Percentiles rank a stretch among this genome's conserved stretches.
phyloP scores from a whole-genome alignment of 1,140 invertebrate species.

The Leucophenga varia region DNA sequence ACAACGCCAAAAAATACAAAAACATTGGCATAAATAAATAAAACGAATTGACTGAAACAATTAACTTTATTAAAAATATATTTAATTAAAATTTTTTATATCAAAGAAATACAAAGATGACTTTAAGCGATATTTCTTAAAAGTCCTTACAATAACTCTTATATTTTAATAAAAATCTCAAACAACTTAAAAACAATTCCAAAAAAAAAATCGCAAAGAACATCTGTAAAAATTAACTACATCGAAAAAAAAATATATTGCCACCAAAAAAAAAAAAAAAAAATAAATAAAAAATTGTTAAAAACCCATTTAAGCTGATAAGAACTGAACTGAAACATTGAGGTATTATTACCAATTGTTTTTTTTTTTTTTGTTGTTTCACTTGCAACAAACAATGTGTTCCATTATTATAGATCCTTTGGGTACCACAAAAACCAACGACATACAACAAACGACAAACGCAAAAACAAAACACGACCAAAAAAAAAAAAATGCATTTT shows the following conservation, averaged over 20 bases:
- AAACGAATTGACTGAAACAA: conserved; percentile 23
- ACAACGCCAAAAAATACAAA: conserved; percentile 37
- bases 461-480: too few relatives aligned
- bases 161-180: too few relatives aligned
- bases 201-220: too few relatives aligned
- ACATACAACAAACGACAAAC: too few relatives aligned
- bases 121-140: too few relatives aligned
- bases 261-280: background rate
- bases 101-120: too few relatives aligned
- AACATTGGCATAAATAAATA: conserved; percentile 11
- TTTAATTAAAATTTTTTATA: background rate
- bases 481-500: too few relatives aligned
- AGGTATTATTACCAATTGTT: background rate
- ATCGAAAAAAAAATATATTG: background rate
- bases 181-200: too few relatives aligned
- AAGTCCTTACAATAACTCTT: too few relatives aligned
- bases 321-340: background rate
- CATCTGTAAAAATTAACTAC: too few relatives aligned
- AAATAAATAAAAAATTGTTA: background rate
- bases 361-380: too few relatives aligned
- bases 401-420: conserved; percentile 13
- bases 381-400: too few relatives aligned
- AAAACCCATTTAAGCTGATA: conserved; percentile 1
- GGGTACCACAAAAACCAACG: conserved; percentile 38
- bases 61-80: background rate